A percentile compares a stretch with the other conserved stretches of the same genome.
Conservation (phyloP, 2,113 vertebrate species). For the Phocoena sinus region DNA sequence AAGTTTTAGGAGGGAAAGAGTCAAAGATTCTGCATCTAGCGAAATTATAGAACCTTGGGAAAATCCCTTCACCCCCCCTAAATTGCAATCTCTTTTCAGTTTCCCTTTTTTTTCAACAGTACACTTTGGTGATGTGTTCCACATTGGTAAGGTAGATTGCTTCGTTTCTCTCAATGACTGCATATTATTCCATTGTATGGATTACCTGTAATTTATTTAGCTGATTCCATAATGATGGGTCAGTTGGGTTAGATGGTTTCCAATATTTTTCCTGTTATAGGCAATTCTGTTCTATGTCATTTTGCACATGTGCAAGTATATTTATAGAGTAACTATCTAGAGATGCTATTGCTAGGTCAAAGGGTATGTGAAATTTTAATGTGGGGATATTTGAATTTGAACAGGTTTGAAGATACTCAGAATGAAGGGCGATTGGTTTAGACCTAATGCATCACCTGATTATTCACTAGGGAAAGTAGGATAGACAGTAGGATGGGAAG, state of each 20-base stretch:
- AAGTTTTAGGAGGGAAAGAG: not conserved
- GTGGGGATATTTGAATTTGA: not conserved
- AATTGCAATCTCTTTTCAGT: not conserved
- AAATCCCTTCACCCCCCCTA: not conserved
- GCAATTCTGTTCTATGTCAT: not conserved
- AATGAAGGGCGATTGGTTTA: not conserved
- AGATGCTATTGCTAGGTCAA: not conserved
- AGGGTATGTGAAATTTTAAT: not conserved
- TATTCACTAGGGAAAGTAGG: not conserved
- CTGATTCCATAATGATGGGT: not conserved
- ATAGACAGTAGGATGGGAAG: not conserved
- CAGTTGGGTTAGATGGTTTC: not conserved
- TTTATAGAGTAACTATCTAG: not conserved
- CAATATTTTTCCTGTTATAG: not conserved
- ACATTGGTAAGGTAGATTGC: not conserved
- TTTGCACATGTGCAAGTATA: not conserved
- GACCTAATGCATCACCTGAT: not conserved
- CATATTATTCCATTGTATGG: not conserved
- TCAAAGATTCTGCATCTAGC: not conserved
- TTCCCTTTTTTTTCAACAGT: not conserved
- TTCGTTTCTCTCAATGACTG: not conserved
- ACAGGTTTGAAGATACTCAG: not conserved
- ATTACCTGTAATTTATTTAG: not conserved
- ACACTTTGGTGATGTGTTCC: not conserved
- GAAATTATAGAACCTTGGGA: not conserved